Base-by-base conservation (phyloP, 2,113 vertebrate genomes). In the Megatriorchis doriae region DNA sequence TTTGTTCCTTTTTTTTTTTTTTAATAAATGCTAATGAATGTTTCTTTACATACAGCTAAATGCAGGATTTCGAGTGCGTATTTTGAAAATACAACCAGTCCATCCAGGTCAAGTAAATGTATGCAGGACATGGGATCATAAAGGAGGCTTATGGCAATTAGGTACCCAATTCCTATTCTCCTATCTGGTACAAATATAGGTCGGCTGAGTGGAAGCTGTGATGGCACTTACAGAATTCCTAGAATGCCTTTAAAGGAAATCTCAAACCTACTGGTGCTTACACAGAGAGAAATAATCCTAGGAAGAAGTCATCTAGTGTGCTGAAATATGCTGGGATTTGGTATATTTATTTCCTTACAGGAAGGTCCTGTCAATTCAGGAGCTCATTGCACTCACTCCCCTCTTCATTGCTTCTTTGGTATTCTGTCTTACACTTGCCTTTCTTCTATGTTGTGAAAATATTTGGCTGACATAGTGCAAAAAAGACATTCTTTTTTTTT, bases 1-100 rank as follows among this genome's bases (percentile, higher is more conserved):
- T 12, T 71, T 17, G 15, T 52, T 67, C 3, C 2, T 8, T 10
- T 4, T 36, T n/a, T 16, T 16, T 40, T 32, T 8, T 36, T n/a
- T 25, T 7, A 0, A 43, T 16, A 3, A 66, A 53, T 47, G 5
- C 1, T 40, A 83, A 42, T 22, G 6, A 45, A 23, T 78, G 1
- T 0, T 43, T 86, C 6, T 77, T 81, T 77, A 29, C 3, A 6
- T 27, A 22, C 3, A 65, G 7, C 4, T 59, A 63, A 70, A 59
- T 21, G 1, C 0, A 67, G 2, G 5, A 42, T 71, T 89, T 71
- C 10, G 11, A 15, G 10, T 50, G 7, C 0, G 0, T 15, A 52
- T 56, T 88, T 72, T 72, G 21, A 61, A 62, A 81, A 53, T 1
- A 81, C 10, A 66, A 47, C 1, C 8, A 47, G 6, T 40, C 3